Conservation (phyloP, 2,888 invertebrate genomes). For the Empis livida region DNA sequence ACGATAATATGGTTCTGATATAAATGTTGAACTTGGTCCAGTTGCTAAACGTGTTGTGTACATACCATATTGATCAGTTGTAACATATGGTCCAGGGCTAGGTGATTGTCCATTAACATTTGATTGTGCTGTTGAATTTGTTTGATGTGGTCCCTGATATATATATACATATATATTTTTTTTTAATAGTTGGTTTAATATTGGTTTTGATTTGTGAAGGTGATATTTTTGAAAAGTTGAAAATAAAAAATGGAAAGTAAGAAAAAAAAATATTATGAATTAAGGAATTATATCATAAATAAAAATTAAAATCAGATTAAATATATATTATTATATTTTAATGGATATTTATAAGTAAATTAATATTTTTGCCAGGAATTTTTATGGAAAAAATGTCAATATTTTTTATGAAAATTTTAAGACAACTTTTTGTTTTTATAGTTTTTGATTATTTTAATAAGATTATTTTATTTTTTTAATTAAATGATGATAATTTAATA, state of each 20-base stretch:
- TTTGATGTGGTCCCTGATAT: slow-evolving; percentile 27
- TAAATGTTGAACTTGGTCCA: slow-evolving; percentile 41
- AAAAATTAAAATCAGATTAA: background rate
- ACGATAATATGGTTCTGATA: slow-evolving; percentile 59
- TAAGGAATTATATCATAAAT: background rate
- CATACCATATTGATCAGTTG: slow-evolving; percentile 35
- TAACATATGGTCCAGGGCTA: slow-evolving; percentile 36
- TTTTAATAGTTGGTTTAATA: background rate
- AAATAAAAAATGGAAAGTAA: background rate
- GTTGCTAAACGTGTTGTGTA: slow-evolving; percentile 31
- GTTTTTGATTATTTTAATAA: no score
- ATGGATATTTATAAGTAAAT: no score
- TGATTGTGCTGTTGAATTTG: slow-evolving; percentile 21
- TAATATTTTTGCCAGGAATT: no score
- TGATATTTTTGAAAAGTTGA: background rate
- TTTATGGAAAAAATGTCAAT: no score
- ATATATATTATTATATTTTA: background rate
- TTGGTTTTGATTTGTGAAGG: background rate
- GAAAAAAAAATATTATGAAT: no score
- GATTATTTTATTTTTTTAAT: no score
- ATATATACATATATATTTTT: background rate
- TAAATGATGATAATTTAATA: no score
- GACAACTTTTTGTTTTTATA: no score
- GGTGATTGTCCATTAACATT: slow-evolving; percentile 34
- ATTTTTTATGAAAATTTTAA: no score